These are phyloP conservation scores for Neomorphus geoffroyi DNA, from an alignment of 2,797 vertebrate genomes.

Conservation along the genomic window DNA sequence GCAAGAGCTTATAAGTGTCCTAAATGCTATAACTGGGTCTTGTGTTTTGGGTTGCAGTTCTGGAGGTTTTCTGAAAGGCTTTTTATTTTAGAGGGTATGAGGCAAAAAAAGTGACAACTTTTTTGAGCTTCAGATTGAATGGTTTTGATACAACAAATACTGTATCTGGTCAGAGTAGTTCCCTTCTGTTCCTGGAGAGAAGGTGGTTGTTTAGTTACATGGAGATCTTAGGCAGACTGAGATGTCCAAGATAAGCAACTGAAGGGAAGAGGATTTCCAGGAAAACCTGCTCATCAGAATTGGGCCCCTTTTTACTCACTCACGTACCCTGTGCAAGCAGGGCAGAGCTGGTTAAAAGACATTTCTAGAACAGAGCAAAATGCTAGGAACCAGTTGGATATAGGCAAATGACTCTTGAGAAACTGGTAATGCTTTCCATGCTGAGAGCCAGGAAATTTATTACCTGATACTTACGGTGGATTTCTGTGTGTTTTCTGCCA, in stretches of 20 bases:
- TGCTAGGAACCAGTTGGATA: not conserved
- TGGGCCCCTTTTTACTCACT: not conserved
- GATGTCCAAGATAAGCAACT: not conserved
- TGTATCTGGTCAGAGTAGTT: not conserved
- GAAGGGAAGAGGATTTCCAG: not conserved
- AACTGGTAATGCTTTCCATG: not conserved
- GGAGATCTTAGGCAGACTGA: not conserved
- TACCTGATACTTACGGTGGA: not conserved
- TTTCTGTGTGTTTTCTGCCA: not conserved
- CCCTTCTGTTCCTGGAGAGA: not conserved
- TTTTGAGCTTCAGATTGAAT: not conserved
- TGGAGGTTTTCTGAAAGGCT: not conserved
- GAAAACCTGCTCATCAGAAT: not conserved
- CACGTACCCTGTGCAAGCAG: not conserved
- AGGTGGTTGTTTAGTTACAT: not conserved
- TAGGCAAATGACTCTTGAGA: not conserved
- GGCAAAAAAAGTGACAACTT: not conserved
- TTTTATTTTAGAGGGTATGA: not conserved
- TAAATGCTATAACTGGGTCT: not conserved
- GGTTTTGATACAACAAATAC: not conserved
- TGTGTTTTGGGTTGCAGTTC: not conserved
- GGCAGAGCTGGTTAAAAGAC: slow-evolving; percentile 7
- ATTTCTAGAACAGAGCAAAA: not conserved
- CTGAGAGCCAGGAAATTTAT: not conserved
- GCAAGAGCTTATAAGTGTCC: not conserved